Evolutionary conservation across 2,113 vertebrate species (phyloP), one percentile per base, ranked within the genome.

Genomic region (Dipodomys ordii): DNA sequence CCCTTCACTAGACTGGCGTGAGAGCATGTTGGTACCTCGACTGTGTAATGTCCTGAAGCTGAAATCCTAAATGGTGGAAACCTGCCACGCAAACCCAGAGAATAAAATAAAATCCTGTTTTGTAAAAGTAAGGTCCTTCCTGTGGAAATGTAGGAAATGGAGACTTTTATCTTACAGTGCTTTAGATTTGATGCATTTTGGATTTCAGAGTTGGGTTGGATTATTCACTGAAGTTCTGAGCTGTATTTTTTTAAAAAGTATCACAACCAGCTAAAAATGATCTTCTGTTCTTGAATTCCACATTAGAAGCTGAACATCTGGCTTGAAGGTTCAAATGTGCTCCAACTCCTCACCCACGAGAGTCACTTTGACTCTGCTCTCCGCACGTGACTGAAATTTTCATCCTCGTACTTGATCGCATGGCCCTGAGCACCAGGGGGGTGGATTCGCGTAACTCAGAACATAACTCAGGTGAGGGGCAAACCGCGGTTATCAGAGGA

Each of bases 271-370:
- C 98, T 98, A 98, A 88, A 90, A 96, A 67, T 77, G 95, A 32
- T 97, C 89, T 95, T 94, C 96, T 97, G 77, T 87, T 96, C 91
- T 97, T 96, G 78, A 95, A 97, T 97, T 98, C 97, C 97, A 96
- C 46, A 97, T 92, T 91, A 98, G 96, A 93, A 92, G 83, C 86
- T 97, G 97, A 98, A 98, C 98, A 98, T 98, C 97, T 98, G 98
- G 95, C 97, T 96, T 96, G 84, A 96, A 95, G 79, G 96, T 95
- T 94, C 94, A 97, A 96, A 97, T 92, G 88, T 92, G 90, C 97
- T 98, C 96, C 85, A 94, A 98, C 86, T 97, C 94, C 90, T 95
- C 85, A 98, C 97, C 87, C 97, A 64, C 95, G 98, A 98, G 98
- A 98, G 95, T 90, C 49, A 92, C 20, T 49, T 28, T 80, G 90